Conservation (phyloP, 2,888 invertebrate species). For the Azorinus chamasolen region DNA sequence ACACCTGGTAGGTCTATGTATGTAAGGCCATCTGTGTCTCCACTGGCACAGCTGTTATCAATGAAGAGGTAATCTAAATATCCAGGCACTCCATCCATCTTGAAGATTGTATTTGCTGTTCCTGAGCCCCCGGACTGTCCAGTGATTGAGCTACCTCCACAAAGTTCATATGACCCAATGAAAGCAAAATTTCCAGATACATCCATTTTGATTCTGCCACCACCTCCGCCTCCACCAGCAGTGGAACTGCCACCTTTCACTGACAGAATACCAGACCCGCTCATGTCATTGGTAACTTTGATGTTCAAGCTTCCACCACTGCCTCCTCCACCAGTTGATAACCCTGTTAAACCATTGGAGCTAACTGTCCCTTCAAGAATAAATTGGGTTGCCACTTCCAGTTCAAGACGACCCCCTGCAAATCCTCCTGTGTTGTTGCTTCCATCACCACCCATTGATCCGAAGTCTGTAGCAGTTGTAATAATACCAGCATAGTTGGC, state of each 20-base stretch:
- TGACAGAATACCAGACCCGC: slow-evolving; percentile 64
- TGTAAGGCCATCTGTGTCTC: slow-evolving; percentile 53
- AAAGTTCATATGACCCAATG: slow-evolving; percentile 59
- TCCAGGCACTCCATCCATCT: slow-evolving; percentile 21
- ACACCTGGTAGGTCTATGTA: slow-evolving; percentile 57
- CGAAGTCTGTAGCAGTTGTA: slow-evolving; percentile 42
- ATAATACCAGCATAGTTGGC: slow-evolving; percentile 51
- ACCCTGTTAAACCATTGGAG: slow-evolving; percentile 65
- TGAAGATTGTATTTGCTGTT: slow-evolving; percentile 61
- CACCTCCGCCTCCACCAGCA: slow-evolving; percentile 73
- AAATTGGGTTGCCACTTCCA: slow-evolving; percentile 45
- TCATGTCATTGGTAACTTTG: slow-evolving; percentile 38
- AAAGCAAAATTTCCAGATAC: slow-evolving; percentile 62
- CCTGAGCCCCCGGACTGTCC: slow-evolving; percentile 73
- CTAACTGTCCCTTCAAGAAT: slow-evolving; percentile 68
- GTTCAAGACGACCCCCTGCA: slow-evolving; percentile 66
- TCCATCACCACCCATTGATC: slow-evolving; percentile 70
- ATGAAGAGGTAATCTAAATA: slow-evolving; percentile 36
- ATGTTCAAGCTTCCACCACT: slow-evolving; percentile 69
- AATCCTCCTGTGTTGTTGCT: slow-evolving; percentile 45
- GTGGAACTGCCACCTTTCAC: slow-evolving; percentile 65
- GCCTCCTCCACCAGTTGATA: slow-evolving; percentile 68
- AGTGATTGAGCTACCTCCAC: slow-evolving; percentile 65
- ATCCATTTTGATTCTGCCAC: slow-evolving; percentile 66
- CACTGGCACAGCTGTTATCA: slow-evolving; percentile 57